Percentiles rank a stretch among this genome's conserved stretches.
Conservation (phyloP, 2,888 invertebrate genomes). For the Caenorhabditis macrosperma region DNA sequence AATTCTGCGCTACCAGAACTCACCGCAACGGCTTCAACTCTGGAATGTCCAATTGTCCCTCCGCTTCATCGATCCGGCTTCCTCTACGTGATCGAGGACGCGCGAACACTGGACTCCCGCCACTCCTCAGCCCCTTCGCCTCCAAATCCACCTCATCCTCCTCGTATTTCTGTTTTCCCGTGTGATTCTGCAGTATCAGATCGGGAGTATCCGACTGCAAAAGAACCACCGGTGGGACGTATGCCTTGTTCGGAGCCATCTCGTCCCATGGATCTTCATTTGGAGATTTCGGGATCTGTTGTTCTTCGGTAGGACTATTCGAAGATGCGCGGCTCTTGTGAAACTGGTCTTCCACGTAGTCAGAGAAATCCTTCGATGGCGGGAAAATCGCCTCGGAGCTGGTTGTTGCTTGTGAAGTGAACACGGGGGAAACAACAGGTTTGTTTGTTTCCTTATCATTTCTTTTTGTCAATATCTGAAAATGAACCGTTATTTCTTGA, state of each 20-base stretch:
- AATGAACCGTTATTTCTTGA: not conserved
- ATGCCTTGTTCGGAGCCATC: not conserved
- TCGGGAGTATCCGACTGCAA: constrained; percentile 58
- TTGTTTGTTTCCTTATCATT: constrained; percentile 30
- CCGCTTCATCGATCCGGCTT: constrained; percentile 71
- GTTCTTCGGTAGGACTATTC: constrained; percentile 40
- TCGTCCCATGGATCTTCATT: constrained; percentile 58
- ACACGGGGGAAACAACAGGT: constrained; percentile 25
- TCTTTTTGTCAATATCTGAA: constrained; percentile 51
- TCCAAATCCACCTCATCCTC: constrained; percentile 1
- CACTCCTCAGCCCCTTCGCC: constrained; percentile 26
- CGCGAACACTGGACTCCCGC: constrained; percentile 63
- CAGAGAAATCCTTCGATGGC: constrained; percentile 49
- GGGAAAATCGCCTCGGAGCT: constrained; percentile 50
- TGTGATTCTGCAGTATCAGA: constrained; percentile 35
- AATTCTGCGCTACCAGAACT: not conserved
- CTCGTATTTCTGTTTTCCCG: constrained; percentile 22
- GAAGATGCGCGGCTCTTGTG: constrained; percentile 52
- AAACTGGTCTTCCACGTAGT: constrained; percentile 55
- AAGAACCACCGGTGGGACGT: constrained; percentile 45
- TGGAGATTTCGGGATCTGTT: constrained; percentile 39
- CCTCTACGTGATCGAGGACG: constrained; percentile 77
- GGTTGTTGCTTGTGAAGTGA: constrained; percentile 38
- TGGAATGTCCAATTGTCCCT: constrained; percentile 63
- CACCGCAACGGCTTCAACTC: constrained; percentile 59